Conservation (phyloP, 2,113 vertebrate species). For the Nematolebias whitei region DNA sequence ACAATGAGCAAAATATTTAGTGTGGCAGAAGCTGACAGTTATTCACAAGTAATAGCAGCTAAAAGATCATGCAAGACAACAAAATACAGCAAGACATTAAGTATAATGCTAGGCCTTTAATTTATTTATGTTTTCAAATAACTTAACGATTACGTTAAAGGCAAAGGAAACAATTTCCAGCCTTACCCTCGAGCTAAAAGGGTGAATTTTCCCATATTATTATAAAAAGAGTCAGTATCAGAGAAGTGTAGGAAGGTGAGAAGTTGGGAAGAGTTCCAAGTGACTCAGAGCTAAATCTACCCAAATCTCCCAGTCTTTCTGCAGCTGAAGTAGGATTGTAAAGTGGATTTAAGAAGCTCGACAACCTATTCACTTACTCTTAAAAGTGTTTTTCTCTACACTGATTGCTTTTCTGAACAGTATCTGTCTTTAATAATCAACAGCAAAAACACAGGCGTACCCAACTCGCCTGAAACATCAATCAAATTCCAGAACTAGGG, state of each 20-base stretch:
- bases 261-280: slow-evolving; percentile 51
- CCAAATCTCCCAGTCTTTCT: slow-evolving; percentile 36
- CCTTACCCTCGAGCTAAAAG: too few relatives aligned
- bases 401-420: slow-evolving; percentile 12
- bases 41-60: too few relatives aligned
- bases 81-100: too few relatives aligned
- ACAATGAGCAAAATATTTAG: too few relatives aligned
- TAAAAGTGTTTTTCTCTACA: slow-evolving; percentile 15
- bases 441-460: slow-evolving; percentile 7
- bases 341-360: slow-evolving; percentile 35
- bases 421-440: slow-evolving; percentile 6
- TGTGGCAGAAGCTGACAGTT: too few relatives aligned
- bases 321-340: slow-evolving; percentile 42
- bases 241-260: slow-evolving; percentile 36
- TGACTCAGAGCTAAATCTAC: slow-evolving; percentile 53
- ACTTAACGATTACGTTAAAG: too few relatives aligned
- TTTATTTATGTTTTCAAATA: too few relatives aligned
- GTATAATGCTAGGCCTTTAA: too few relatives aligned
- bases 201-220: too few relatives aligned
- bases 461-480: slow-evolving; percentile 36
- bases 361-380: slow-evolving; percentile 27
- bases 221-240: too few relatives aligned
- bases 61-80: too few relatives aligned
- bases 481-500: slow-evolving; percentile 28
- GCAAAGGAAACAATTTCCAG: background rate